phyloP scores from a whole-genome alignment of 2,888 invertebrate species.

The Arrhopalites spinosus region DNA sequence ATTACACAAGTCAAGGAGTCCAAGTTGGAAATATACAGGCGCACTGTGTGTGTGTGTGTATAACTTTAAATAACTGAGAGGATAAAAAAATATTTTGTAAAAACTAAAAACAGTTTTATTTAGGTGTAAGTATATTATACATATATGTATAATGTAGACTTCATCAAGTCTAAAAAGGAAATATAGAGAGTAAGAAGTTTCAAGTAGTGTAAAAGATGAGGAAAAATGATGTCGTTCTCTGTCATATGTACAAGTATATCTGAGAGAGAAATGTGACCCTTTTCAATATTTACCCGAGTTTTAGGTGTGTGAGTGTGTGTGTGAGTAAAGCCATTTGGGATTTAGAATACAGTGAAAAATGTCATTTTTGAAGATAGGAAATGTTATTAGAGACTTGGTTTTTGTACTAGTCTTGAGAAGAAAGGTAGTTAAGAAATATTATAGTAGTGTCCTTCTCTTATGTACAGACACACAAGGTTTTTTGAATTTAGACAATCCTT shows the following conservation, averaged over 20 bases:
- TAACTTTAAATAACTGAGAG: no score
- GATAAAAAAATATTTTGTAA: no score
- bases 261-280: conserved; percentile 20
- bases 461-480: neutral
- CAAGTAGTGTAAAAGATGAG: neutral
- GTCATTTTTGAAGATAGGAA: conserved; percentile 13
- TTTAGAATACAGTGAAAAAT: conserved; percentile 7
- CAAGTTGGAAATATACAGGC: no score
- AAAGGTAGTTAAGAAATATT: conserved; percentile 6
- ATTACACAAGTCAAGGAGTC: no score
- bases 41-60: no score
- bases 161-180: no score
- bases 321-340: conserved; percentile 24
- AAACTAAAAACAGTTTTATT: no score
- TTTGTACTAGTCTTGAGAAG: neutral
- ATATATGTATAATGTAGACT: no score
- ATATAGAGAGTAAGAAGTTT: no score
- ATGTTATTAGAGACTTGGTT: neutral
- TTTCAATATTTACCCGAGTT: conserved; percentile 17
- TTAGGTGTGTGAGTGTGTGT: neutral
- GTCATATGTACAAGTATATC: neutral
- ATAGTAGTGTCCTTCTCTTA: neutral
- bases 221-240: neutral
- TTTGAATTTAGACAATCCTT: conserved; percentile 15
- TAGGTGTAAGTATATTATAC: no score